phyloP scores from a whole-genome alignment of 2,113 vertebrate genomes.

The Hippocampus abdominalis region DNA sequence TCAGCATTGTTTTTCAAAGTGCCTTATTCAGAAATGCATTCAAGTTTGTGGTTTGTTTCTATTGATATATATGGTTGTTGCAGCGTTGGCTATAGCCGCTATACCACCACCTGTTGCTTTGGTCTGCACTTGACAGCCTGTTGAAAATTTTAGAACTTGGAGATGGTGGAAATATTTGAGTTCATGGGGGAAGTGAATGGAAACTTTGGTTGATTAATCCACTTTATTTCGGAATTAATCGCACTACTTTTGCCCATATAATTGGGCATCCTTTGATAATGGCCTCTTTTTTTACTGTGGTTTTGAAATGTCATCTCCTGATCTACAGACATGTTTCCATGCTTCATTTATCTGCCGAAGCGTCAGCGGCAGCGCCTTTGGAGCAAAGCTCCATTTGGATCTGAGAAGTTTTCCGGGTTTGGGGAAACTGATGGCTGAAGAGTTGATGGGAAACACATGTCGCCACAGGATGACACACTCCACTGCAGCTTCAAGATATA shows the following conservation, averaged over 20 bases:
- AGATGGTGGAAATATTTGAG: not conserved
- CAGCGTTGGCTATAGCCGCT: not conserved
- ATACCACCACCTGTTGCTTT: not conserved
- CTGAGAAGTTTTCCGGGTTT: conserved; percentile 5
- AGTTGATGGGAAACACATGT: conserved; percentile 5
- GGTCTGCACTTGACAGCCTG: not conserved
- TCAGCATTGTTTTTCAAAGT: not conserved
- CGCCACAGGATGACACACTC: conserved; percentile 22
- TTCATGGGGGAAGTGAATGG: not conserved
- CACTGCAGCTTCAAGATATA: conserved; percentile 10
- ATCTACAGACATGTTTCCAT: not conserved
- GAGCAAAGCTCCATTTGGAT: conserved; percentile 15
- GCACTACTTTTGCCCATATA: not conserved
- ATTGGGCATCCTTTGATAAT: not conserved
- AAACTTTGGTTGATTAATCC: not conserved
- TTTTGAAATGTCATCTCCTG: not conserved
- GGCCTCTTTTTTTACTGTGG: not conserved
- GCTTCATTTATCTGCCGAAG: not conserved
- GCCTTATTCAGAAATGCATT: not conserved
- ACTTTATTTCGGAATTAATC: not conserved
- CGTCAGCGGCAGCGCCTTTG: not conserved
- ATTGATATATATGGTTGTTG: not conserved
- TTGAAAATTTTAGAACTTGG: not conserved
- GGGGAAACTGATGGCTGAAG: not conserved
- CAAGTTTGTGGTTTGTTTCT: not conserved